These are phyloP conservation scores for Pygocentrus nattereri DNA, from an alignment of 2,797 vertebrate genomes.

Conservation along the genomic window DNA sequence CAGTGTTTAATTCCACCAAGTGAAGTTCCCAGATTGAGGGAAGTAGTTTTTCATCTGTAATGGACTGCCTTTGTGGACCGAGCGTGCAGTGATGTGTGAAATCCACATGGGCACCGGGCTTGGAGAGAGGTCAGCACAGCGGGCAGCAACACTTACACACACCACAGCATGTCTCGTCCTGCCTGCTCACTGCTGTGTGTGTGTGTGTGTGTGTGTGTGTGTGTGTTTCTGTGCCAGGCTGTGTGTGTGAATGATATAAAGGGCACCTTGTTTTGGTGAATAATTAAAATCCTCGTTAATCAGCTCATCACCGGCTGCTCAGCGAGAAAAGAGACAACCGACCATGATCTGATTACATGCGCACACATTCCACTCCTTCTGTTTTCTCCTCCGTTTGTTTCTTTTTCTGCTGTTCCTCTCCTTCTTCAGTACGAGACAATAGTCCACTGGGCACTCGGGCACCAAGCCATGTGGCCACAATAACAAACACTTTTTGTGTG, in stretches of 20 bases:
- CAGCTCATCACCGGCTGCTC: constrained; percentile 53
- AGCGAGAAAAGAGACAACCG: constrained; percentile 55
- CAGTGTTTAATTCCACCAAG: too few species aligned
- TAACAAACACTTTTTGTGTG: too few species aligned
- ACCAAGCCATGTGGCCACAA: too few species aligned
- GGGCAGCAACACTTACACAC: constrained; percentile 48
- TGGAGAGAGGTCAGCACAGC: constrained; percentile 49
- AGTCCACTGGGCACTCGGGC: too few species aligned
- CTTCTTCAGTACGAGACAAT: too few species aligned
- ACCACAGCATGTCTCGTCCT: background rate
- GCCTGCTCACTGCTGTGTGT: background rate
- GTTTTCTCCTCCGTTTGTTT: background rate
- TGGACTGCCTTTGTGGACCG: background rate
- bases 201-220: constrained; percentile 31
- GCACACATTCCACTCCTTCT: background rate
- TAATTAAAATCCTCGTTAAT: constrained; percentile 63
- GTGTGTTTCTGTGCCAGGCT: constrained; percentile 10
- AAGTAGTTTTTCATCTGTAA: too few species aligned
- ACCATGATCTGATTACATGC: constrained; percentile 48
- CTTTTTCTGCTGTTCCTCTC: background rate
- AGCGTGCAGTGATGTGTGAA: constrained; percentile 40
- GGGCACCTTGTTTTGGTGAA: constrained; percentile 61
- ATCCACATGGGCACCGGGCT: constrained; percentile 40
- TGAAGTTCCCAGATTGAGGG: too few species aligned
- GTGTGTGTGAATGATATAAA: constrained; percentile 41